Evolutionary conservation across 1,140 invertebrate species (phyloP).

Genomic region (Pentalonia nigronervosa): DNA sequence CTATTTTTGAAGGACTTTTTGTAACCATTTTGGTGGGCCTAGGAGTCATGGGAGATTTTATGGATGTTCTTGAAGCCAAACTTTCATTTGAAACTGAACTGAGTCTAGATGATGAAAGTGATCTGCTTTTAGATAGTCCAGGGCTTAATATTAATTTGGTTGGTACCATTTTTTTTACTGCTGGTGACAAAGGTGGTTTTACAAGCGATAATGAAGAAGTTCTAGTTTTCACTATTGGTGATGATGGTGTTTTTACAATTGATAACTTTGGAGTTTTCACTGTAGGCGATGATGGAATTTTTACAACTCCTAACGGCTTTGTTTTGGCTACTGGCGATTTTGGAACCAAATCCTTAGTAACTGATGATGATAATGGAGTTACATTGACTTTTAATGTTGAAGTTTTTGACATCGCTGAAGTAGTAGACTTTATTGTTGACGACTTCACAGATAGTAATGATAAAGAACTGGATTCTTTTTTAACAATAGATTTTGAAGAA

Average conservation of each 20-base stretch:
- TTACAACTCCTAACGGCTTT: background rate
- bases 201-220: background rate
- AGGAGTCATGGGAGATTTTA: slow-evolving; percentile 44
- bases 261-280: too few species aligned
- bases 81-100: slow-evolving; percentile 43
- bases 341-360: background rate
- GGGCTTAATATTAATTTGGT: slow-evolving; percentile 32
- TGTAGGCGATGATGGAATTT: background rate
- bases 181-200: slow-evolving; percentile 1
- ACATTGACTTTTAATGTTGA: background rate
- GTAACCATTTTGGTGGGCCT: background rate
- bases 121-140: slow-evolving; percentile 7
- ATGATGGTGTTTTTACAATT: slow-evolving; percentile 11
- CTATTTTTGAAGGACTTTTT: slow-evolving; percentile 24
- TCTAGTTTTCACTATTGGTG: background rate
- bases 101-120: slow-evolving; percentile 39
- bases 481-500: slow-evolving; percentile 22
- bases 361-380: background rate
- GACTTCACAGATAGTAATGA: slow-evolving; percentile 21
- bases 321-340: slow-evolving; percentile 16
- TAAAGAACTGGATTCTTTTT: slow-evolving; percentile 33
- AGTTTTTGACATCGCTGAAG: background rate
- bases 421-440: slow-evolving; percentile 22
- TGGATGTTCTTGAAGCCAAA: slow-evolving; percentile 8
- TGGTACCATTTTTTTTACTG: background rate